These are phyloP conservation scores for Lepidochitona cinerea DNA, from an alignment of 2,888 invertebrate genomes.

Conservation along the genomic window DNA sequence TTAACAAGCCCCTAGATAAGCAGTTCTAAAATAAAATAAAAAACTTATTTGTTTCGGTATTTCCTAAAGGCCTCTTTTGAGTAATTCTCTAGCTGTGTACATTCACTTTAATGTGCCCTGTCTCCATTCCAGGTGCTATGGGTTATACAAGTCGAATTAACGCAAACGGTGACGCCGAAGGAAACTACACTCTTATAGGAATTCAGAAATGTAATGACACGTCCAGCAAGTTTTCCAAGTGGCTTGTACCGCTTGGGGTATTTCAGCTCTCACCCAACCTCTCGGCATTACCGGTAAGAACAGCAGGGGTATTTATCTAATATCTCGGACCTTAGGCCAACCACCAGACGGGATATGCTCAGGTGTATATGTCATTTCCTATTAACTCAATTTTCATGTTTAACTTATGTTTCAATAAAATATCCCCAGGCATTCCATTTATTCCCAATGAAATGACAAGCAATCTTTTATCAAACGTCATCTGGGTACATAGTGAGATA, in stretches of 20 bases:
- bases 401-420: no score
- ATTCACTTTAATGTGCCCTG: background rate
- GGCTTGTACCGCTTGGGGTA: slow-evolving; percentile 85
- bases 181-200: slow-evolving; percentile 91
- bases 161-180: slow-evolving; percentile 91
- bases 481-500: no score
- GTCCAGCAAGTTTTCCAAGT: slow-evolving; percentile 74
- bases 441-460: no score
- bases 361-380: no score
- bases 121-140: slow-evolving; percentile 65
- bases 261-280: slow-evolving; percentile 76
- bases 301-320: background rate
- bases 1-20: no score
- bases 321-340: no score
- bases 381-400: no score
- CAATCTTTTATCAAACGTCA: no score
- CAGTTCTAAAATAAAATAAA: no score
- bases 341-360: no score
- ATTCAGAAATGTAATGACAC: slow-evolving; percentile 17
- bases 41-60: no score
- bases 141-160: slow-evolving; percentile 93
- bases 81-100: background rate
- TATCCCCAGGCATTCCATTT: no score
- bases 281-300: slow-evolving; percentile 83
- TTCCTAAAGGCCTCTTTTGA: background rate